These are phyloP conservation scores for Sander lucioperca DNA, from an alignment of 2,113 vertebrate species.

Conservation along the genomic window DNA sequence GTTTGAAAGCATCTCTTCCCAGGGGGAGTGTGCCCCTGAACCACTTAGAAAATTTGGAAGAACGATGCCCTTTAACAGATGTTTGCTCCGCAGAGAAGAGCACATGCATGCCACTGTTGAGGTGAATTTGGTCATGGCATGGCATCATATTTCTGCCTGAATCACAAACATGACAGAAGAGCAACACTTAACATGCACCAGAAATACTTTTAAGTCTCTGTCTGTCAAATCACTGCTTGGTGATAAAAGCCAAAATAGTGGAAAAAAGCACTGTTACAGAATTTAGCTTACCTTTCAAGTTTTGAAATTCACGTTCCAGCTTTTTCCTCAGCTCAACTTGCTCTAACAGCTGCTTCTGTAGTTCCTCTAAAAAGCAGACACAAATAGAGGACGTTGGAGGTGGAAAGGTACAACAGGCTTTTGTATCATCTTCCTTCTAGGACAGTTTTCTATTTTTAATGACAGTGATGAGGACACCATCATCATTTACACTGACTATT, in stretches of 20 bases:
- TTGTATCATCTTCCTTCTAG: slow-evolving; percentile 21
- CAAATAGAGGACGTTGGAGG: slow-evolving; percentile 34
- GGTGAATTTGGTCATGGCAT: slow-evolving; percentile 14
- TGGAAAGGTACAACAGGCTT: slow-evolving; percentile 5
- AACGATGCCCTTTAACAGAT: slow-evolving; percentile 15
- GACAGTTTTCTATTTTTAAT: slow-evolving; percentile 56
- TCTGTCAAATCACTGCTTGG: background rate
- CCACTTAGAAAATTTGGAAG: slow-evolving; percentile 34
- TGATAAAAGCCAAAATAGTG: background rate
- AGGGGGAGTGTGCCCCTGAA: slow-evolving; percentile 37
- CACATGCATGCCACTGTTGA: background rate
- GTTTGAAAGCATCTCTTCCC: slow-evolving; percentile 20
- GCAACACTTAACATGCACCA: slow-evolving; percentile 26
- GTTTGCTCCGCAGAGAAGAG: background rate
- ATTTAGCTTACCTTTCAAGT: slow-evolving; percentile 91
- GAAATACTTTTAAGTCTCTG: background rate
- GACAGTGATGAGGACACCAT: slow-evolving; percentile 32
- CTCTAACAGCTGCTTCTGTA: slow-evolving; percentile 95
- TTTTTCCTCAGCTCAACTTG: slow-evolving; percentile 98
- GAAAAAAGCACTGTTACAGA: background rate
- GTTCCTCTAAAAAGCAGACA: slow-evolving; percentile 86
- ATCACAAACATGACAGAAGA: background rate
- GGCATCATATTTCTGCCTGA: slow-evolving; percentile 15
- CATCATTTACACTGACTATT: slow-evolving; percentile 36
- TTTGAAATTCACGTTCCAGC: slow-evolving; percentile 96